Base-by-base conservation (phyloP, 2,113 vertebrate species). In the Petaurus breviceps region DNA sequence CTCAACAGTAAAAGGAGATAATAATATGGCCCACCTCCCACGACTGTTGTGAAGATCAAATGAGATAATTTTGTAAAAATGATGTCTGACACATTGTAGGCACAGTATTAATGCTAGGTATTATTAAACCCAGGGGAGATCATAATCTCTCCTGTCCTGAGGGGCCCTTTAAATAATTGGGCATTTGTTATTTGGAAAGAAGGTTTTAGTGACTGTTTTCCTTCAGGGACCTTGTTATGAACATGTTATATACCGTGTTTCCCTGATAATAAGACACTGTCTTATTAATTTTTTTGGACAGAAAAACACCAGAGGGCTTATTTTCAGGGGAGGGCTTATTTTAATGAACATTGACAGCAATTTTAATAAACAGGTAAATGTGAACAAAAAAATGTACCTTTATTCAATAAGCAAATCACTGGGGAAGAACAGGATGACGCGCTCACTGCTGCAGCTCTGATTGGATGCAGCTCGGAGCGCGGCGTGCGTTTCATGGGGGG, bases 121-220 rank as follows among this genome's bases (percentile, higher is more conserved):
- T 61, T 61, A 61, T 61, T 37, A 61, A 61, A 77, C 43, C 57
- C 37, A 84, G 68, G n/a, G 5, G 68, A 43, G n/a, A 14, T 84
- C 68, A 19, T 84, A 84, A 43, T n/a, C 31, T 77, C 37, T 77
- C 16, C 68, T n/a, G 37, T n/a, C 14, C 37, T n/a, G 37, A 77
- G 68, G 14, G 37, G 2, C 16, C 3, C 16, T 68, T 68, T 68
- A 14, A 68, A 37, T 68, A 14, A 37, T 68, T 68, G n/a, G 53
- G 92, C 26, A 94, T 95, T 90, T 89, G 50, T 93, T 94, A 92
- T 89, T 91, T 90, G 93, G 93, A 57, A 55, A 90, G 51, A 51
- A 89, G 55, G 47, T 23, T 92, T 92, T 68, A 3, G 89, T 94
- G 49, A 51, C 84, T 23, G 14, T 96, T 89, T 37, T 28, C 28